These are phyloP conservation scores for Epiblema foenella DNA, from an alignment of 2,888 invertebrate genomes.

Conservation along the genomic window DNA sequence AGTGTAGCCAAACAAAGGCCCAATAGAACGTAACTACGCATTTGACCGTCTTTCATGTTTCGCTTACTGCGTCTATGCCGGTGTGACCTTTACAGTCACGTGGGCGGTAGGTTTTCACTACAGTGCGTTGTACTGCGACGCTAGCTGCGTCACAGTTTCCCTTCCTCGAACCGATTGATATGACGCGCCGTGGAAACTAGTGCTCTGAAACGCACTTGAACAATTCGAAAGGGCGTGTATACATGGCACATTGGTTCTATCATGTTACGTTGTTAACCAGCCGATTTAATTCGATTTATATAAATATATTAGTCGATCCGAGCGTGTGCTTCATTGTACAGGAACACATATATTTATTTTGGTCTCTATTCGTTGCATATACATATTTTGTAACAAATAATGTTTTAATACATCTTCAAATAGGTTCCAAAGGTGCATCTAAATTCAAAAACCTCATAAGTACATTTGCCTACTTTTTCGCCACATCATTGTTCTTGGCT, in stretches of 20 bases:
- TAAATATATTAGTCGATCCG: constrained; percentile 19
- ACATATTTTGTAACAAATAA: constrained; percentile 14
- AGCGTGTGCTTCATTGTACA: constrained; percentile 28
- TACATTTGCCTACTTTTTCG: background rate
- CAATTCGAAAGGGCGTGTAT: background rate
- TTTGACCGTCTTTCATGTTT: constrained; percentile 46
- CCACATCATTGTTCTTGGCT: background rate
- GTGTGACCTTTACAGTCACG: constrained; percentile 61
- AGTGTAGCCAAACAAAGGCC: constrained; percentile 27
- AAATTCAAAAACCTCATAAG: too few species aligned
- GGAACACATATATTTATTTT: constrained; percentile 19
- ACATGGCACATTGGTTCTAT: background rate
- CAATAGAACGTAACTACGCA: constrained; percentile 40
- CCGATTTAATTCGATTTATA: constrained; percentile 30
- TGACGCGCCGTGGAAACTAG: constrained; percentile 39
- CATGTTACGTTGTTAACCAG: constrained; percentile 6
- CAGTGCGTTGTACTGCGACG: constrained; percentile 57
- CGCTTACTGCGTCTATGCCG: constrained; percentile 49
- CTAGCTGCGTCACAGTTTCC: constrained; percentile 52
- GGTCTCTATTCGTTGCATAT: background rate
- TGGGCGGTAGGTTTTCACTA: constrained; percentile 62
- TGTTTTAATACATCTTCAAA: background rate
- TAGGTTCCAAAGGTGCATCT: too few species aligned
- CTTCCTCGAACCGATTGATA: constrained; percentile 43
- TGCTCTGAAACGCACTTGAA: constrained; percentile 8